Percentiles rank a stretch among this genome's conserved stretches.
These are phyloP conservation scores for Nothura maculosa DNA, from an alignment of 2,797 vertebrate genomes.

Conservation along the genomic window DNA sequence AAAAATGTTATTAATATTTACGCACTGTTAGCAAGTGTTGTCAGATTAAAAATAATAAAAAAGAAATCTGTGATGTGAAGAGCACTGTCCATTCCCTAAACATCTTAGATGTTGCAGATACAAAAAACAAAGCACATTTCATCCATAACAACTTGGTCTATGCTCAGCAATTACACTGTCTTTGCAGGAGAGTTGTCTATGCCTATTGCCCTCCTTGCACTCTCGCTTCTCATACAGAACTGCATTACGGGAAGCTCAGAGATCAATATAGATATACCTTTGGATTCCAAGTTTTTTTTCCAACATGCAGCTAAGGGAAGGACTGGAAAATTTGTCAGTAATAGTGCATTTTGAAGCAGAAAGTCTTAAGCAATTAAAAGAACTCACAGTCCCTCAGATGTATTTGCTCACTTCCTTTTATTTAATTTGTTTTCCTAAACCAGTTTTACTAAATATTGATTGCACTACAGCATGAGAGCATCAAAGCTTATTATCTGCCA, in stretches of 20 bases:
- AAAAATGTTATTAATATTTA: background rate
- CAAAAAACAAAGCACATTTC: background rate
- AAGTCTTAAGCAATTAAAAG: background rate
- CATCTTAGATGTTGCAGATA: background rate
- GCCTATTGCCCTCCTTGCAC: background rate
- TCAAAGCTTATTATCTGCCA: background rate
- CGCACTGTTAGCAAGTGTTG: background rate
- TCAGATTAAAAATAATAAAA: background rate
- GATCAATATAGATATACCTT: background rate
- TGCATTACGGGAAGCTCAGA: background rate
- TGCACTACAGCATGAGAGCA: background rate
- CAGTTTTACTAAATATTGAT: background rate
- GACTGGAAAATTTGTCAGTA: background rate
- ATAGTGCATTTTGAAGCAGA: background rate
- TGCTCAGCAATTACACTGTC: background rate
- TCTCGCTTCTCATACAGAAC: background rate
- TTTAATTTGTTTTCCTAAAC: constrained; percentile 17
- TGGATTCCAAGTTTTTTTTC: background rate
- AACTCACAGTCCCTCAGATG: background rate
- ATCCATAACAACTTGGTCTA: background rate
- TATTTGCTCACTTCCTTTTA: background rate
- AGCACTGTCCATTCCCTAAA: background rate
- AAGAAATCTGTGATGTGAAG: background rate
- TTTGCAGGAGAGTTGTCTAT: background rate
- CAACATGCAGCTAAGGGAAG: background rate